Percentiles rank a stretch among this genome's conserved stretches.
Conservation (phyloP, 2,797 vertebrate species). For the Labroides dimidiatus region DNA sequence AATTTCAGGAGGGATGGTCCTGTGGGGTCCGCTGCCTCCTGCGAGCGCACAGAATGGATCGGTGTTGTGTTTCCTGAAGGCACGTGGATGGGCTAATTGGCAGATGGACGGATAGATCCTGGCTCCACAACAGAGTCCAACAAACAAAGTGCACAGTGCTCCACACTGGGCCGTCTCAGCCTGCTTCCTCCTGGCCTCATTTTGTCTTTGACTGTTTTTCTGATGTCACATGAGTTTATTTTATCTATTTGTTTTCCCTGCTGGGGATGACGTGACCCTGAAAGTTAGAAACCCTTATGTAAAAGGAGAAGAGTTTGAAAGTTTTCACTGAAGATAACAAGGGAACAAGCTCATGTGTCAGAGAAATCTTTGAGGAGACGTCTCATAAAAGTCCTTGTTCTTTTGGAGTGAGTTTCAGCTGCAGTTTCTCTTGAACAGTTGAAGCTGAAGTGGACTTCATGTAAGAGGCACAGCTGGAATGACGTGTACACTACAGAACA, state of each 20-base stretch:
- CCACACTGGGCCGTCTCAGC: neutral
- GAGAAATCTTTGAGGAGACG: slow-evolving; percentile 5
- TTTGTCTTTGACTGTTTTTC: slow-evolving; percentile 28
- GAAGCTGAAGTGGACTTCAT: neutral
- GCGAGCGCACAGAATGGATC: slow-evolving; percentile 58
- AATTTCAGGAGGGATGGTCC: slow-evolving; percentile 55
- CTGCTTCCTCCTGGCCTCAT: slow-evolving; percentile 30
- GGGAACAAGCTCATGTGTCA: slow-evolving; percentile 17
- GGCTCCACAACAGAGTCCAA: slow-evolving; percentile 10
- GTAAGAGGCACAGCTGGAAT: neutral
- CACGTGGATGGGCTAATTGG: slow-evolving; percentile 53
- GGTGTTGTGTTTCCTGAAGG: slow-evolving; percentile 56
- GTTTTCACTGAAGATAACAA: slow-evolving; percentile 25
- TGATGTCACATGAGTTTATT: slow-evolving; percentile 29
- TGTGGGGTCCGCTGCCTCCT: slow-evolving; percentile 41
- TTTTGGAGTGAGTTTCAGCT: neutral
- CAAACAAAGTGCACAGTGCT: slow-evolving; percentile 7
- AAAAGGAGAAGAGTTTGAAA: slow-evolving; percentile 31
- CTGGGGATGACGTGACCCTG: slow-evolving; percentile 41
- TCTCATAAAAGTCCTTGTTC: neutral
- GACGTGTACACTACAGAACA: too few relatives aligned
- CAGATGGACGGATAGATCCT: slow-evolving; percentile 39
- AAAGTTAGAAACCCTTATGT: slow-evolving; percentile 32
- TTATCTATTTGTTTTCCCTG: slow-evolving; percentile 43
- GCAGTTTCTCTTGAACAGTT: neutral